These are phyloP conservation scores for Amphiprion ocellaris DNA, from an alignment of 2,113 vertebrate species.

Conservation along the genomic window DNA sequence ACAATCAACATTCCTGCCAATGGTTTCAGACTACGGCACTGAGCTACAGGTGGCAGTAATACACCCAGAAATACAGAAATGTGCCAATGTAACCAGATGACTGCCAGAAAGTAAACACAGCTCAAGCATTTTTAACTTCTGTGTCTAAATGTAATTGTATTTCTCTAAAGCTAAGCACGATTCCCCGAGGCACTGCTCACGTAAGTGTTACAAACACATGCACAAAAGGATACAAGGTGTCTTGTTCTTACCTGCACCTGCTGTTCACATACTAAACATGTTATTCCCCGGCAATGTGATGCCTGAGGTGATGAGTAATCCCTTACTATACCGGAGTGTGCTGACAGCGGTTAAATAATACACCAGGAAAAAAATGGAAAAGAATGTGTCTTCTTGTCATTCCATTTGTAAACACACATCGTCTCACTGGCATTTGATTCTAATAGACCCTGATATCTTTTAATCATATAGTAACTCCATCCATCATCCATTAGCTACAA, in stretches of 20 bases:
- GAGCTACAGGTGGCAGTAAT: too few relatives aligned
- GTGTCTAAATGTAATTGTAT: too few relatives aligned
- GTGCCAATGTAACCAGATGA: too few relatives aligned
- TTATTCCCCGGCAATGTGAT: slow-evolving; percentile 14
- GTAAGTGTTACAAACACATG: not conserved
- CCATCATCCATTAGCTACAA: too few relatives aligned
- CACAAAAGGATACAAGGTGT: not conserved
- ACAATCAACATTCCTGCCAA: too few relatives aligned
- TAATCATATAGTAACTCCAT: too few relatives aligned
- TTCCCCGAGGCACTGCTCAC: slow-evolving; percentile 5
- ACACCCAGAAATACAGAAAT: too few relatives aligned
- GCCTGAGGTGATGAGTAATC: slow-evolving; percentile 15
- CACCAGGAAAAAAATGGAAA: not conserved
- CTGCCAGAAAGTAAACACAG: too few relatives aligned
- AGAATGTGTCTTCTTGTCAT: not conserved
- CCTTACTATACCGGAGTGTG: not conserved
- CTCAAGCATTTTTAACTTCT: too few relatives aligned
- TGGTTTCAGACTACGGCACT: too few relatives aligned
- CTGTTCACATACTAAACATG: not conserved
- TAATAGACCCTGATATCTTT: too few relatives aligned
- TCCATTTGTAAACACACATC: not conserved
- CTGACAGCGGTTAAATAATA: slow-evolving; percentile 7
- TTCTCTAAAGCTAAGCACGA: not conserved
- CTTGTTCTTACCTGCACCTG: not conserved
- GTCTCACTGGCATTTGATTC: too few relatives aligned